Evolutionary conservation across 2,113 vertebrate species (phyloP), one percentile per base, ranked within the genome.

Genomic region (Corythaixoides concolor): DNA sequence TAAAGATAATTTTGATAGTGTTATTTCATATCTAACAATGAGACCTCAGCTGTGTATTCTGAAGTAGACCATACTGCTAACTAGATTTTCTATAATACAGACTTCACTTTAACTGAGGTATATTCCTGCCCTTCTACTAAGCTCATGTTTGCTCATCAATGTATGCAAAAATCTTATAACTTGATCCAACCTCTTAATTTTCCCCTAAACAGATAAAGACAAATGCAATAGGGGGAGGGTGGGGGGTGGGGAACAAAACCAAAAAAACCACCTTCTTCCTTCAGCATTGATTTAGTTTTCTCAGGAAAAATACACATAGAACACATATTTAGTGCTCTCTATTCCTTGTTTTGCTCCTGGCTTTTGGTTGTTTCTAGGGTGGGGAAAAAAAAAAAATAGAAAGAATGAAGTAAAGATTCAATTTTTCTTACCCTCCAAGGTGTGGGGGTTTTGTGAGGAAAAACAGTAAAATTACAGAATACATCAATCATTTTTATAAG

Each of bases 241-340:
- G 4, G 6, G 4, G 33, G 2, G 12, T 9, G 12, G n/a, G 8
- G 9, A 13, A 15, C 18, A n/a, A 68, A 60, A 11, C 7, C 24
- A 37, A n/a, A 41, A 41, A 17, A 5, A 24, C 32, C 5, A 22
- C 15, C n/a, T n/a, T 8, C 12, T 45, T 88, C 14, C 39, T 72
- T 74, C 64, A 90, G 35, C 73, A 79, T 33, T 75, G 33, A 43
- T 75, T 85, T 58, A 62, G 11, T 26, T 5, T 72, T 78, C 37
- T 72, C 27, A 45, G 30, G n/a, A 28, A 79, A 72, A 82, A 81
- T n/a, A 58, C n/a, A 45, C 20, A n/a, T 47, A 97, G 68, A 88
- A 75, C 59, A 92, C 77, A 17, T 85, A 88, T 68, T 74, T 95
- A 86, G 74, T 97, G 92, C 91, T 89, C 94, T 95, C 93, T 97